A percentile compares a stretch with the other conserved stretches of the same genome.
These are phyloP conservation scores for Apotomis capreana DNA, from an alignment of 2,888 invertebrate genomes.

Conservation along the genomic window DNA sequence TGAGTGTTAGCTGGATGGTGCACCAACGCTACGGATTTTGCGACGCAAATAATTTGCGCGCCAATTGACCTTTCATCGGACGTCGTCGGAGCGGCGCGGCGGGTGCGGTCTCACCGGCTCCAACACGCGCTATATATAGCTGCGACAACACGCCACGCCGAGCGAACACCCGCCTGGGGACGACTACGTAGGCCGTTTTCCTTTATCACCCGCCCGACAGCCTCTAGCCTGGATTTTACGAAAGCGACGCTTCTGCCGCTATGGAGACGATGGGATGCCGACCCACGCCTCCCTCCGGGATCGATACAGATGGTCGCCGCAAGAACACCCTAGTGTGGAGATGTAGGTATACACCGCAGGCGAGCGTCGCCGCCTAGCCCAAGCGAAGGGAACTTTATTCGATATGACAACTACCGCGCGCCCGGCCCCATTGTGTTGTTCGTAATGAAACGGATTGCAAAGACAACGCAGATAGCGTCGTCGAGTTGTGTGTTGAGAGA, in stretches of 20 bases:
- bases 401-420: conserved; percentile 46
- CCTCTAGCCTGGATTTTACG: conserved; percentile 77
- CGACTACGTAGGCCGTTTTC: conserved; percentile 80
- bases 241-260: conserved; percentile 72
- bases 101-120: conserved; percentile 72
- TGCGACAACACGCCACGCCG: conserved; percentile 74
- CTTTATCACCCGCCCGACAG: conserved; percentile 80
- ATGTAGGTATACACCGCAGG: conserved; percentile 55
- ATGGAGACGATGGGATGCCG: conserved; percentile 76
- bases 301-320: conserved; percentile 80
- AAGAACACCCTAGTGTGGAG: conserved; percentile 70
- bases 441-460: conserved; percentile 4
- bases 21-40: conserved; percentile 73
- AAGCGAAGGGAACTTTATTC: conserved; percentile 54
- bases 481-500: background rate
- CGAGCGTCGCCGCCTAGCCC: conserved; percentile 42
- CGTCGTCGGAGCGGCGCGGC: conserved; percentile 68
- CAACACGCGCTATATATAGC: conserved; percentile 81
- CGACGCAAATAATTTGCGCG: conserved; percentile 83
- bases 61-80: conserved; percentile 83
- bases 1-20: conserved; percentile 55
- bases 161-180: conserved; percentile 76
- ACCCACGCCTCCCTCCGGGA: conserved; percentile 79
- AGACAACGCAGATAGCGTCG: conserved; percentile 8
- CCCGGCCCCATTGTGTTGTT: conserved; percentile 39